Evolutionary conservation across 2,888 invertebrate genomes (phyloP).

Genomic region (Zelleria hepariella): DNA sequence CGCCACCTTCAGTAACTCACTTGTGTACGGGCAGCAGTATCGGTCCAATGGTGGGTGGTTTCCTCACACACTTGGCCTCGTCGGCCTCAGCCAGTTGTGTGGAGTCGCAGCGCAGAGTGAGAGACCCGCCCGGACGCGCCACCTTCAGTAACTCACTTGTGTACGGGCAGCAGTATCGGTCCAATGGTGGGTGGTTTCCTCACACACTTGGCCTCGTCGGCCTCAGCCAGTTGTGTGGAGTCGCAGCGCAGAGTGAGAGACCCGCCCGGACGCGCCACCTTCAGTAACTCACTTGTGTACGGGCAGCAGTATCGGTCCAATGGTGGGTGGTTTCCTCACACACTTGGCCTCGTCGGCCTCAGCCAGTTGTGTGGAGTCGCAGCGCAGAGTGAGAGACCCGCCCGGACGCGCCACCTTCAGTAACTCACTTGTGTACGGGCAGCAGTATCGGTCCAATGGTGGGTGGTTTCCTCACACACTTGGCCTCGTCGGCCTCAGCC

Average conservation of each 20-base stretch:
- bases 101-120: slow-evolving; percentile 17
- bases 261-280: not conserved
- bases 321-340: not conserved
- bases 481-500: not conserved
- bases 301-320: not conserved
- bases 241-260: slow-evolving; percentile 16
- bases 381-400: not conserved
- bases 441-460: not conserved
- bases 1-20: no score
- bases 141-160: slow-evolving; percentile 34
- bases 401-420: slow-evolving; percentile 7
- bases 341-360: not conserved
- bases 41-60: slow-evolving; percentile 28
- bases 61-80: slow-evolving; percentile 23
- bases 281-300: not conserved
- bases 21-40: slow-evolving; percentile 44
- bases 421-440: not conserved
- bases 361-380: slow-evolving; percentile 6
- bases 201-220: slow-evolving; percentile 28
- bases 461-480: not conserved
- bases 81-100: slow-evolving; percentile 21
- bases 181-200: slow-evolving; percentile 28
- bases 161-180: slow-evolving; percentile 34
- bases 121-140: not conserved
- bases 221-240: slow-evolving; percentile 14